Conservation (phyloP, 2,113 vertebrate species). For the Sapajus apella region DNA sequence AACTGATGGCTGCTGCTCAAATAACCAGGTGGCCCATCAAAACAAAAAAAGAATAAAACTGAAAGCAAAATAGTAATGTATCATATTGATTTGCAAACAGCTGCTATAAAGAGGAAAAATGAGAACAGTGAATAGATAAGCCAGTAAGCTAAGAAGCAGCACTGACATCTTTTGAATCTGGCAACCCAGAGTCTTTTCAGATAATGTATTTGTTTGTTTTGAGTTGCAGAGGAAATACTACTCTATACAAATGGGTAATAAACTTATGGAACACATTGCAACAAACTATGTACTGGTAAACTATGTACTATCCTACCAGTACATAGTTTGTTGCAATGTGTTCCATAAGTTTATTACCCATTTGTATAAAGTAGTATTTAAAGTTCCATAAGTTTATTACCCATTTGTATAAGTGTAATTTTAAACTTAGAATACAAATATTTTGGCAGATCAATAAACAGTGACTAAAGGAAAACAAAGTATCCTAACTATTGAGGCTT, state of each 20-base stretch:
- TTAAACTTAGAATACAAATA: not conserved
- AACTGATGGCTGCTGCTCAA: slow-evolving; percentile 21
- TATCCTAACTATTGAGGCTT: not conserved
- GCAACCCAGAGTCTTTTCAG: not conserved
- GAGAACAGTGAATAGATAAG: not conserved
- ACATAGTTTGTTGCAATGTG: no score
- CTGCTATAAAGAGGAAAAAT: not conserved
- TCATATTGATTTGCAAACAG: not conserved
- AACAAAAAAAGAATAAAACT: slow-evolving; percentile 13
- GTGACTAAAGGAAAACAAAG: not conserved
- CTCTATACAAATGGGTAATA: not conserved
- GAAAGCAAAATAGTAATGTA: not conserved
- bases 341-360: no score
- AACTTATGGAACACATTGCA: not conserved
- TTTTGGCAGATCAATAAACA: not conserved
- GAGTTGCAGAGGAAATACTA: not conserved
- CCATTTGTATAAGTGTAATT: no score
- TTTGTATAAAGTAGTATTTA: no score
- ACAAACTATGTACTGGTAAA: not conserved
- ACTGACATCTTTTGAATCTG: not conserved
- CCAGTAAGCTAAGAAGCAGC: not conserved
- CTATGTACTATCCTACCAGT: no score
- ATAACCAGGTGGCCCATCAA: not conserved
- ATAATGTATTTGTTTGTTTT: not conserved
- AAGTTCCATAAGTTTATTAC: no score